A percentile compares a stretch with the other conserved stretches of the same genome.
Conservation (phyloP, 2,797 vertebrate species). For the Coilia nasus region DNA sequence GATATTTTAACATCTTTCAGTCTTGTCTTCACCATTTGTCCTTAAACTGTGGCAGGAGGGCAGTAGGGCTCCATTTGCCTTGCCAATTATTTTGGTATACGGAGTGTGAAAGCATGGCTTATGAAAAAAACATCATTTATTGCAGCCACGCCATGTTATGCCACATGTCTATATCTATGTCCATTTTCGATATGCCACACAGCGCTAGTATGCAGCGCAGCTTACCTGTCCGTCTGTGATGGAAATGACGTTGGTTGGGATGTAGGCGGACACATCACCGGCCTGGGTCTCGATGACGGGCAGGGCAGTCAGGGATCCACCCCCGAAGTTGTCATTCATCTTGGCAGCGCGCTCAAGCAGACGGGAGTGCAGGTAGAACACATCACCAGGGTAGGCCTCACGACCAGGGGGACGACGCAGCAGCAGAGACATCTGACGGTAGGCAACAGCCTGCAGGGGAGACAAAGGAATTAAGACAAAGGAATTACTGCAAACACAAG, state of each 20-base stretch:
- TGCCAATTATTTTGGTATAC: too few relatives aligned
- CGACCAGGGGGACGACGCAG: constrained; percentile 95
- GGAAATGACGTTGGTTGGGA: constrained; percentile 98
- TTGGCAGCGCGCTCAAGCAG: constrained; percentile 97
- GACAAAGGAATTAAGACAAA: neutral
- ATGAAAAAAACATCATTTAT: neutral
- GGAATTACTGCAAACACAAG: neutral
- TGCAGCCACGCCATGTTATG: too few relatives aligned
- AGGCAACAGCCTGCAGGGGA: constrained; percentile 87
- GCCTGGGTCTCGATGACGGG: constrained; percentile 98
- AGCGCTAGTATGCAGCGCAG: neutral
- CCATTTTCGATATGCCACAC: too few relatives aligned
- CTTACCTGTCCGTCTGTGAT: constrained; percentile 97
- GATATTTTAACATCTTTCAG: too few relatives aligned
- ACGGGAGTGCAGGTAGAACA: constrained; percentile 98
- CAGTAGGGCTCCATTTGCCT: too few relatives aligned
- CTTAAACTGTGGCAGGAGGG: too few relatives aligned
- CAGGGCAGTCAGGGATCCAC: constrained; percentile 93
- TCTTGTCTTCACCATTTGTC: too few relatives aligned
- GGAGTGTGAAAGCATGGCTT: too few relatives aligned
- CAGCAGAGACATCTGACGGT: constrained; percentile 98
- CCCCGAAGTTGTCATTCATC: constrained; percentile 96
- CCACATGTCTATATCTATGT: too few relatives aligned
- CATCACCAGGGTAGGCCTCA: constrained; percentile 96
- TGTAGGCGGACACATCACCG: constrained; percentile 98